Evolutionary conservation across 2,888 invertebrate genomes (phyloP), one percentile per base, ranked within the genome.

Genomic region (Trachelus tabidus): DNA sequence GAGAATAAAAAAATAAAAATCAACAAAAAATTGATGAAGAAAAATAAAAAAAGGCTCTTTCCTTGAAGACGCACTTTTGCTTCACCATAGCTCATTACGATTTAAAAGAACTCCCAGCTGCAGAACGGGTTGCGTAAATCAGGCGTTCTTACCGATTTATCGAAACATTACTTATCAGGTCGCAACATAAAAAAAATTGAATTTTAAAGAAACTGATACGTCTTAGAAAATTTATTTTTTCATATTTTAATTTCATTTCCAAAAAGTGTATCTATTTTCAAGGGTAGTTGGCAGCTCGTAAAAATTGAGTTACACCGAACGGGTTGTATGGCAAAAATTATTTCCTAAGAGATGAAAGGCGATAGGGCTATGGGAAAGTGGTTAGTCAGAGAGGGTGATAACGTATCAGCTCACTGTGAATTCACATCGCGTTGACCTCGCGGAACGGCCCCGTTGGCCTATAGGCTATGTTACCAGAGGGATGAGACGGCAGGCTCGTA

Each of bases 401-500:
- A 40, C 40, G 40, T 40, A 40, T 40, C 40, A 6, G 40, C 6
- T 40, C 1, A 15, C 15, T 40, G 15, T 40, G 15, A 0, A 40
- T 6, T 15, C 15, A 15, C 40, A 40, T 40, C 6, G 40, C 40
- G 40, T 40, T 15, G 40, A 40, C 40, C 40, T 40, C 15, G 40
- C 40, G 40, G 15, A 40, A 40, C 40, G 15, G 15, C 1, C 40
- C 15, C 6, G 69, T 30, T 69, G 11, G 11, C 15, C 15, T 15
- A 15, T 4, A 15, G 37, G 37, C 4, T 37, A 9, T 12, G 69
- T 33, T 3, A 33, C 9, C 11, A 12, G 11, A n/a, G 69, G 69
- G 69, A 30, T 15, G 69, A 12, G 33, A 15, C 40, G 15, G 56
- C 9, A 56, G 79, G 75, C 77, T 76, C 31, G 78, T 73, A 84